Evolutionary conservation across 2,888 invertebrate species (phyloP), one percentile per base, ranked within the genome.

Genomic region (Drosophila neotestacea): DNA sequence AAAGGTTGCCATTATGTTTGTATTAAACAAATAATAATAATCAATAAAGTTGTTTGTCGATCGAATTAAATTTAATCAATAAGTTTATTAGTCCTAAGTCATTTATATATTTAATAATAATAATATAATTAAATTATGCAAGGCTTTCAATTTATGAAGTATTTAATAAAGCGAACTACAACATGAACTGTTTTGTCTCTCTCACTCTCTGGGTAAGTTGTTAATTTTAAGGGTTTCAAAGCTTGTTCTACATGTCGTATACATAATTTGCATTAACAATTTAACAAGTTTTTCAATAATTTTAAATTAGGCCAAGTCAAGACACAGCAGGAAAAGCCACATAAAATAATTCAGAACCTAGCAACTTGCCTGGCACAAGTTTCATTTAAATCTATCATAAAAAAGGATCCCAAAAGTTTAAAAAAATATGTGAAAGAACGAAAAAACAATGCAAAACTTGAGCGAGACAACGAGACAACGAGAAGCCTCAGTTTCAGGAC

Each of bases 1-100:
- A 77, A 77, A 47, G 73, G 81, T 83, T 80, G 77, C 68, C 74
- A 77, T 71, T 77, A 67, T 65, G 76, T 63, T 78, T 52, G 55
- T 63, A 66, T 59, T 61, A 52, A 59, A 62, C 48, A 54, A 38
- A 38, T 16, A 28, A 50, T 34, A 56, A 56, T 44, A 62, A 47
- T 47, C 28, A 63, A 65, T 59, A 27, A 42, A 62, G 78, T 78
- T 80, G 66, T 62, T 74, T 74, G 70, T 65, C 38, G 39, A 62
- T 46, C 48, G 50, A 64, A 59, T 65, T 44, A 69, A 63, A 50
- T 65, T 60, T 63, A 44, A 42, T 58, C 11, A 48, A 42, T 58
- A 16, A 48, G 30, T 46, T 46, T 30, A 7, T 16, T 64, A 68
- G 47, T 22, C 13, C 4, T 63, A 58, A 68, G 50, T 59, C 6